phyloP scores from a whole-genome alignment of 2,888 invertebrate species.

The Drosophila anomalata region DNA sequence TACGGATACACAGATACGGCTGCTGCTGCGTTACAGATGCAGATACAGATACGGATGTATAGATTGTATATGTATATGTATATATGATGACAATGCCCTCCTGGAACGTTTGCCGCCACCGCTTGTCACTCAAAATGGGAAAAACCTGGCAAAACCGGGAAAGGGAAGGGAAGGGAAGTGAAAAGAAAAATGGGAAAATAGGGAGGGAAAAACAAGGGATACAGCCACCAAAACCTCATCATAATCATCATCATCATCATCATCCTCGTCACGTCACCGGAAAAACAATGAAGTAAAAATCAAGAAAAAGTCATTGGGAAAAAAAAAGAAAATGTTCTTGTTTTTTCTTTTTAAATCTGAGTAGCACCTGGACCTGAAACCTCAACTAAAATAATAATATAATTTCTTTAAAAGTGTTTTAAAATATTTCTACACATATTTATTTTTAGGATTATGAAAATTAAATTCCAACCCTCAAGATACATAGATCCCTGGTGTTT shows the following conservation, averaged over 20 bases:
- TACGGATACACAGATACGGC: neutral
- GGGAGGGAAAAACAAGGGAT: slow-evolving; percentile 10
- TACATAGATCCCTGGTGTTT: neutral
- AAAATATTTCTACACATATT: neutral
- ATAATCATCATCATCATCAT: slow-evolving; percentile 28
- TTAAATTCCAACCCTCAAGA: neutral
- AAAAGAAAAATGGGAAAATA: neutral
- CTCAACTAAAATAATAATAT: neutral
- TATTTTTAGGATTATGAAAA: neutral
- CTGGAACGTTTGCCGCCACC: slow-evolving; percentile 31
- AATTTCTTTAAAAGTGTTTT: neutral
- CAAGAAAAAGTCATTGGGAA: neutral
- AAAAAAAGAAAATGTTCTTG: slow-evolving; percentile 13
- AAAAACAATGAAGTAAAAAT: neutral
- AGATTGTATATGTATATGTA: slow-evolving; percentile 21
- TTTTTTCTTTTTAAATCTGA: no score
- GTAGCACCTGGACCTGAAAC: neutral
- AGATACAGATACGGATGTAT: neutral
- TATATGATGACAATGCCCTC: slow-evolving; percentile 8
- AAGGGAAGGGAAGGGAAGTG: neutral
- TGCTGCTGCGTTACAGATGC: neutral
- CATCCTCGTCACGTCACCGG: slow-evolving; percentile 21
- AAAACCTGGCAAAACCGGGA: slow-evolving; percentile 21
- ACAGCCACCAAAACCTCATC: slow-evolving; percentile 40
- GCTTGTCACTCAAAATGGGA: slow-evolving; percentile 38